A percentile compares a stretch with the other conserved stretches of the same genome.
Evolutionary conservation across 2,888 invertebrate genomes (phyloP).

Genomic region (Hydroisotoma schaefferi): DNA sequence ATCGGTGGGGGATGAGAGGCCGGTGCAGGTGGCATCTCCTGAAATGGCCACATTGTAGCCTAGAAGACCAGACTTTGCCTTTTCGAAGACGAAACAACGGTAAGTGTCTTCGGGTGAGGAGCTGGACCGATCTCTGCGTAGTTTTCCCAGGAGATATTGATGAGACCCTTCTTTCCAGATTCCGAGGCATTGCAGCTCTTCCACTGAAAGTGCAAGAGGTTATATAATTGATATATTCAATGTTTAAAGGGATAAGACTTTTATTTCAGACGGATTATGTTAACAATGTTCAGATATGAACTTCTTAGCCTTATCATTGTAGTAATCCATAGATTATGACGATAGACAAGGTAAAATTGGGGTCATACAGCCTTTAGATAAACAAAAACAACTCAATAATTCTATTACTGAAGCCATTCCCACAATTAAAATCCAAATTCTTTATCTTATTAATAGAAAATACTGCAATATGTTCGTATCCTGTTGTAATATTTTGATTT

Average conservation of each 20-base stretch:
- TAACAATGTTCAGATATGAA: too few species aligned
- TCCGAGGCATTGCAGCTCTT: conserved; percentile 84
- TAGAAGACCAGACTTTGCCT: conserved; percentile 51
- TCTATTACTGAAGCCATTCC: background rate
- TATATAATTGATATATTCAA: too few species aligned
- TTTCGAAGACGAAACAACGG: conserved; percentile 91
- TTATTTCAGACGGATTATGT: too few species aligned
- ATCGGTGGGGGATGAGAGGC: conserved; percentile 83
- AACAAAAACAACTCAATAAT: background rate
- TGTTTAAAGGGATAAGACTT: too few species aligned
- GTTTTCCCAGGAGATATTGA: conserved; percentile 82
- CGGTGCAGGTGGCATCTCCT: conserved; percentile 75
- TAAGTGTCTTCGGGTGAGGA: conserved; percentile 83
- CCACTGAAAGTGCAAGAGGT: conserved; percentile 70
- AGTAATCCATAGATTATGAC: too few species aligned
- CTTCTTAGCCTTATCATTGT: too few species aligned
- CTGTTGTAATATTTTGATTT: too few species aligned
- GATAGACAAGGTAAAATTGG: too few species aligned
- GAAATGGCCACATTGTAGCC: conserved; percentile 85
- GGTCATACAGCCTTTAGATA: too few species aligned
- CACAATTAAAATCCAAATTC: background rate
- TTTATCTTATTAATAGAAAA: background rate
- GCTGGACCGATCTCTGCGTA: conserved; percentile 51
- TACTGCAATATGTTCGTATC: too few species aligned
- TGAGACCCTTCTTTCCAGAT: conserved; percentile 92